Evolutionary conservation across 2,113 vertebrate species (phyloP).

Genomic region (Euleptes europaea): DNA sequence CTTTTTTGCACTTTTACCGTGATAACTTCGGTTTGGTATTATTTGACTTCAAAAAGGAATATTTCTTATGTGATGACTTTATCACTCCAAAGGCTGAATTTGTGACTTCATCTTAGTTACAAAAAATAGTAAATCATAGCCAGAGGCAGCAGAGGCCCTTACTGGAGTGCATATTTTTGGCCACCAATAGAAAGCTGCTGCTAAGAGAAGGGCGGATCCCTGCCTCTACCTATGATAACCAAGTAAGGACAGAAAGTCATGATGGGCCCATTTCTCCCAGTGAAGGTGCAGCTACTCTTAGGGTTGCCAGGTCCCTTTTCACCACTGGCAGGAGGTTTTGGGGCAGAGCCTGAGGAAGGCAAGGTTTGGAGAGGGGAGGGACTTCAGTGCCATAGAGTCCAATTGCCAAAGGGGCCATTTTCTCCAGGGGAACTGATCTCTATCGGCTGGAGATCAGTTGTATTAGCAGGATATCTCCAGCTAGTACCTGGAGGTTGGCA

Average conservation of each 20-base stretch:
- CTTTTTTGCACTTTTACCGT: not conserved
- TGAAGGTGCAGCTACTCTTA: not conserved
- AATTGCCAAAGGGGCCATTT: too few species aligned
- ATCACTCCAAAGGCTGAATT: not conserved
- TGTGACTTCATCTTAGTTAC: not conserved
- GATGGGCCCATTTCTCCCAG: not conserved
- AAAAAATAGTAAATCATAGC: not conserved
- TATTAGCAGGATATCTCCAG: too few species aligned
- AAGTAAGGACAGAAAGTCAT: not conserved
- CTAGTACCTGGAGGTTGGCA: too few species aligned
- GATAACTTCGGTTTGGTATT: not conserved
- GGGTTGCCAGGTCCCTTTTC: too few species aligned
- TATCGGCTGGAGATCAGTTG: too few species aligned
- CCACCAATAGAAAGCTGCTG: too few species aligned
- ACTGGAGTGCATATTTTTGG: not conserved
- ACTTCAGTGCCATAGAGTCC: too few species aligned
- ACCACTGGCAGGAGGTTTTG: too few species aligned
- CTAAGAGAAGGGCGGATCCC: not conserved
- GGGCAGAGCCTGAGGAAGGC: too few species aligned
- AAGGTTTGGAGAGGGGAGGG: too few species aligned
- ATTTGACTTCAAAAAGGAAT: not conserved
- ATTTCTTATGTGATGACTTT: not conserved
- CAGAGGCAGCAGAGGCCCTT: not conserved
- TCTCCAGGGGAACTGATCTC: too few species aligned
- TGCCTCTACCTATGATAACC: not conserved